A percentile compares a stretch with the other conserved stretches of the same genome.
These are phyloP conservation scores for Trogon surrucura DNA, from an alignment of 2,113 vertebrate genomes.

Conservation along the genomic window DNA sequence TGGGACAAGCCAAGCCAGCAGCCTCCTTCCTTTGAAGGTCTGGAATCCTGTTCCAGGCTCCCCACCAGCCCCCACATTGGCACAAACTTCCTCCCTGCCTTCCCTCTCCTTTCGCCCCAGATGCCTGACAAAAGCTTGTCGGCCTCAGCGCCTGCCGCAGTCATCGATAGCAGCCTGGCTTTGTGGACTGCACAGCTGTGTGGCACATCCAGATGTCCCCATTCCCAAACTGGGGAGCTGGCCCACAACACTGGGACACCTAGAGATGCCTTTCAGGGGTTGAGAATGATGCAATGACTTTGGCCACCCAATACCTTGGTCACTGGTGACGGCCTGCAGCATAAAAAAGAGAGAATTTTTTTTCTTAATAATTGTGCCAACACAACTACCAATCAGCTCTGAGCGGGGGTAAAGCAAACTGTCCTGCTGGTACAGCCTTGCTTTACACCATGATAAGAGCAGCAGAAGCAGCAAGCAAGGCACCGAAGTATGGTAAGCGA, in stretches of 20 bases:
- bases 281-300: not conserved
- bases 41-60: not conserved
- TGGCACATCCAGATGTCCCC: fast-evolving
- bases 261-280: fast-evolving
- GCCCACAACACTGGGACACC: not conserved
- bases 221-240: not conserved
- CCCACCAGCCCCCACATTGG: not conserved
- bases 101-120: not conserved
- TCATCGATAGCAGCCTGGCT: not conserved
- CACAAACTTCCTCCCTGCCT: not conserved
- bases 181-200: not conserved
- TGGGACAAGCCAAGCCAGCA: not conserved
- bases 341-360: not conserved
- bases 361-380: not conserved
- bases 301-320: not conserved
- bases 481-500: fast-evolving
- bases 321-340: not conserved
- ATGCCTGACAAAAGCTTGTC: not conserved
- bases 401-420: not conserved
- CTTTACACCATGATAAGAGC: not conserved
- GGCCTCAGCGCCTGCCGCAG: fast-evolving
- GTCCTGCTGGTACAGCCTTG: not conserved
- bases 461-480: not conserved
- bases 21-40: not conserved
- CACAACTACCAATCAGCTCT: not conserved